Base-by-base conservation (phyloP, 1,140 invertebrate genomes). In the Panonychus citri region DNA sequence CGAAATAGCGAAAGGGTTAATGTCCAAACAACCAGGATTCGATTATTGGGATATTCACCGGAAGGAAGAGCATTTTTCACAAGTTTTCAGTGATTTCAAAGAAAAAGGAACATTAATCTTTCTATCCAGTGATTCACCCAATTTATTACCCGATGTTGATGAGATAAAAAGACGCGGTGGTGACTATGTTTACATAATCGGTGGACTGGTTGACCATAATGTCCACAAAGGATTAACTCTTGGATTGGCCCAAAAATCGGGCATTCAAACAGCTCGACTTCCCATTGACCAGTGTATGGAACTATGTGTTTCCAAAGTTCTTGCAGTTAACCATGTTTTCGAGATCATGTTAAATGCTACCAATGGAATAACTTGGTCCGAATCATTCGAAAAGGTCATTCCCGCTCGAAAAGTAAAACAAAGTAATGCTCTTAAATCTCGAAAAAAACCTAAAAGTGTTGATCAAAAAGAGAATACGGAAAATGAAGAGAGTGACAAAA, bases 181-280 rank as follows among this genome's bases (percentile, higher is more conserved):
- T 2, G 59, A 64, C 43, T 49, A 21, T 19, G 77, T 81, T 43
- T 96, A 95, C 66, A 78, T 97, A 42, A 97, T 97, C 70, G 93
- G 94, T 46, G 94, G 91, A 52, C 71, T 98, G 19, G 88, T 98
- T 1, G 94, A 98, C 73, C 93, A 97, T 67, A 97, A 97, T 73
- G 75, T 80, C 61, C 81, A 93, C 62, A 96, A 96, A 75, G 84
- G 89, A 7, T 66, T 91, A 19, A 94, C 87, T 68, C 77, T 84
- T 68, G 76, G 79, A 61, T 71, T 84, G 62, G 91, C 94, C 19
- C 62, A 72, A 43, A 76, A 85, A 66, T 79, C 81, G 66, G 80
- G 78, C 21, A 75, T 94, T 15, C 67, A 66, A 58, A 90, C 95
- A 71, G 91, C 79, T 0, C 78, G 82, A 64, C 70, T 99, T 39